Base-by-base conservation (phyloP, 2,113 vertebrate species). In the Embiotoca jacksoni region DNA sequence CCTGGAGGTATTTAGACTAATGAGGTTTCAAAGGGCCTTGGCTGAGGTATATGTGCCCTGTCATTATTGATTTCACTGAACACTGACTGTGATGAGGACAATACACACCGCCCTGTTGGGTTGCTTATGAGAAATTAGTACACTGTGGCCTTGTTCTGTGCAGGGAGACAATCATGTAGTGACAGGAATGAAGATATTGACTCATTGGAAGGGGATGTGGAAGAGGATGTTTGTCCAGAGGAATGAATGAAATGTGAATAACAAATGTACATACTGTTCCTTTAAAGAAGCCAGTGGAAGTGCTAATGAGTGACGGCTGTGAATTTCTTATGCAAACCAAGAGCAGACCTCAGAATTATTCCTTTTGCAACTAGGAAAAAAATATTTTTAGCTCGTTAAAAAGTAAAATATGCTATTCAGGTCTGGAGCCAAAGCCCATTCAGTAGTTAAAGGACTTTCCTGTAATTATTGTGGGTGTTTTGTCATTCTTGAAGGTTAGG, bases 1-100 rank as follows among this genome's bases (percentile, higher is more conserved):
- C 92, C 92, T 94, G 85, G 87, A 93, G 92, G 91, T 94, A 89
- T 92, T 92, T 91, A 78, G 84, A 91, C 91, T 93, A 94, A 94
- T 77, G 47, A 93, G 91, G 86, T 90, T 93, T 90, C 80, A 74
- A 74, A 82, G 72, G 84, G 85, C 84, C 79, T 83, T 84, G 65
- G 81, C 78, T 90, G 88, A 91, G 87, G 85, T 91, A 92, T 91
- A 89, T 93, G 79, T 84, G 79, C 64, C 88, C 86, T 92, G 91
- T 93, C 91, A 90, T 87, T 91, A 92, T 93, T 92, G 91, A 94
- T 95, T 93, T 91, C 50, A 78, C 78, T 63, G 82, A 88, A 89
- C 73, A 60, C 80, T 81, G 76, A 80, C 89, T 75, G 69, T 76
- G 78, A 83, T 80, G 84, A 91, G 80, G 77, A 93, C 84, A 90